Conservation (phyloP, 2,113 vertebrate genomes). For the Malurus alboscapulatus region DNA sequence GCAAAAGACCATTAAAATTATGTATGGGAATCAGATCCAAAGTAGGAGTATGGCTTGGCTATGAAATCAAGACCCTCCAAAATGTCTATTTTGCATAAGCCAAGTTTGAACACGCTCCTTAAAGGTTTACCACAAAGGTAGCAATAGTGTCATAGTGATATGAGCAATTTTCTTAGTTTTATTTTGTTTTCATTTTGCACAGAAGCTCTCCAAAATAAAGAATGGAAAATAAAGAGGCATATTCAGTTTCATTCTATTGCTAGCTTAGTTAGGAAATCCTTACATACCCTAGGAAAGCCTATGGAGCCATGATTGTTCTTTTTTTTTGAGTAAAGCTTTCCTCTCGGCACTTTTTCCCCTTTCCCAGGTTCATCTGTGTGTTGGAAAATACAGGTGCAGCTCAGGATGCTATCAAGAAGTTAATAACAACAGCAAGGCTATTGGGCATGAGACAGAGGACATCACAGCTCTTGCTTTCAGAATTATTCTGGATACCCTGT, state of each 20-base stretch:
- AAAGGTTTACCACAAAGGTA: not conserved
- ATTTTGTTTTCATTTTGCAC: not conserved
- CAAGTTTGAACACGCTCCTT: not conserved
- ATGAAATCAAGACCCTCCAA: not conserved
- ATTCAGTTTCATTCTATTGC: not conserved
- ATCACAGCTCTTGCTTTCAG: not conserved
- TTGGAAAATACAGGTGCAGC: not conserved
- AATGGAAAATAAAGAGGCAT: not conserved
- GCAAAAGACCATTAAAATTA: not conserved
- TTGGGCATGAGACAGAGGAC: not conserved
- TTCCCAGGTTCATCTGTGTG: not conserved
- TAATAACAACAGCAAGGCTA: not conserved
- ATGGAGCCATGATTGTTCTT: not conserved
- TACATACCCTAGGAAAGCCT: not conserved
- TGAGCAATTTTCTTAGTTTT: not conserved
- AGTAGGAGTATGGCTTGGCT: not conserved
- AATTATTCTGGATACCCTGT: not conserved
- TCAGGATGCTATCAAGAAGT: not conserved
- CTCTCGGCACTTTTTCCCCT: not conserved
- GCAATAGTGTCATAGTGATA: not conserved
- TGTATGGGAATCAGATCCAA: not conserved
- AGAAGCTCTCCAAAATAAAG: not conserved
- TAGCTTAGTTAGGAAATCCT: not conserved
- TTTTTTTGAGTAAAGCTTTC: not conserved
- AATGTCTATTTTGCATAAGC: not conserved